Evolutionary conservation across 2,888 invertebrate genomes (phyloP).

Genomic region (Terebella lapidaria): DNA sequence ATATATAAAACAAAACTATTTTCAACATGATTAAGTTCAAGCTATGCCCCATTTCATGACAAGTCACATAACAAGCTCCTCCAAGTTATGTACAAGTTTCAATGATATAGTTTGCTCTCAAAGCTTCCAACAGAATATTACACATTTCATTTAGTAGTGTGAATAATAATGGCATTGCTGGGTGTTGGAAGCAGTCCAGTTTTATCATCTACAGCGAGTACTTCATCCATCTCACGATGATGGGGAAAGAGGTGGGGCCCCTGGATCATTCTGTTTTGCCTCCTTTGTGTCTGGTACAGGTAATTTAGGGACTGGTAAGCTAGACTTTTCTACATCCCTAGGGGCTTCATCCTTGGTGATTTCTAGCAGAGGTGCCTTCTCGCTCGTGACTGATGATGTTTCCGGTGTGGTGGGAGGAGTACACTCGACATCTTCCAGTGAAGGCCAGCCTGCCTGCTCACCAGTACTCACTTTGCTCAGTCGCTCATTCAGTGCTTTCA

Average conservation of each 20-base stretch:
- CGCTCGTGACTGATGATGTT: background rate
- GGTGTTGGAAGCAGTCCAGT: too few species aligned
- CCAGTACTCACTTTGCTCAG: constrained; percentile 54
- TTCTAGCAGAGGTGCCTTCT: background rate
- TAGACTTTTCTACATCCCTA: background rate
- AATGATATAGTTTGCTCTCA: too few species aligned
- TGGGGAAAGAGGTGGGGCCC: background rate
- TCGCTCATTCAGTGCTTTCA: constrained; percentile 88
- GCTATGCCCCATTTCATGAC: too few species aligned
- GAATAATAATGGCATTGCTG: too few species aligned
- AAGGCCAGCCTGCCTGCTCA: constrained; percentile 41
- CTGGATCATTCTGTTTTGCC: background rate
- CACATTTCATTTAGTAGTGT: too few species aligned
- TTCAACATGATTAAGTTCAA: too few species aligned
- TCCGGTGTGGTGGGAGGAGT: constrained; percentile 1
- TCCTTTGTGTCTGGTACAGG: background rate
- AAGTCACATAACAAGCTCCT: too few species aligned
- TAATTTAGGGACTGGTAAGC: background rate
- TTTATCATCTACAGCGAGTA: too few species aligned
- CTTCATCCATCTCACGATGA: background rate
- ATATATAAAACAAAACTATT: too few species aligned
- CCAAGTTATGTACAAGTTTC: too few species aligned
- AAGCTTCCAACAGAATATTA: too few species aligned
- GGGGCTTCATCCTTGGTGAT: background rate
- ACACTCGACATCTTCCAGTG: constrained; percentile 37